Evolutionary conservation across 2,113 vertebrate species (phyloP), one percentile per base, ranked within the genome.

Genomic region (Todiramphus saurophagus): DNA sequence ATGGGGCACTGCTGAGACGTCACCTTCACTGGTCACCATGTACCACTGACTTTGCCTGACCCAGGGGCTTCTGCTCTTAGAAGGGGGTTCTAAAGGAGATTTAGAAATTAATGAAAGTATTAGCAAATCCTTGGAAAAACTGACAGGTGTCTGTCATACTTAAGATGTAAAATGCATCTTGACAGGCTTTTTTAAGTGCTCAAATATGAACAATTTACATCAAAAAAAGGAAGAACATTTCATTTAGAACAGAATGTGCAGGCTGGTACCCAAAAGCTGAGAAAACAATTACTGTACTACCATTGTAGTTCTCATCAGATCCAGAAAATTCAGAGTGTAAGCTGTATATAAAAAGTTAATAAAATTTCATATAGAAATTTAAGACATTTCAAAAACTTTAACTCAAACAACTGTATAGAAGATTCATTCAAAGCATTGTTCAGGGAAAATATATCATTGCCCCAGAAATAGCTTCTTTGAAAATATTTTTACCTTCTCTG

Each of bases 11-110:
- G 41, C 37, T 73, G 41, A 23, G 60, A 83, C 33, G 27, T 89
- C 31, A 24, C 33, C 31, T 67, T 83, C n/a, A 9, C 27, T 33
- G 39, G 11, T 51, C 1, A 0, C 13, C 0, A 0, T 16, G 23
- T 37, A n/a, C 63, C 11, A 15, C 4, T 35, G 37, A 27, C 35
- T 62, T 84, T 80, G 53, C 24, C 55, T 9, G 15, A 15, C n/a
- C 37, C 20, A n/a, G 58, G 11, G 27, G 11, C 31, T 80, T 72
- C 48, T 1, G 1, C 53, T 77, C 33, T 59, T 73, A 37, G n/a
- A 43, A 83, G 4, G 8, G 33, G 80, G 14, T 58, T 87, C 41
- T 58, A 66, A 87, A 51, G 16, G 84, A 59, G 20, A 25, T 51
- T 62, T 58, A 55, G 30, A 75, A 66, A 56, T 41, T 51, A 58